Base-by-base conservation (phyloP, 2,797 vertebrate genomes). In the Vultur gryphus region DNA sequence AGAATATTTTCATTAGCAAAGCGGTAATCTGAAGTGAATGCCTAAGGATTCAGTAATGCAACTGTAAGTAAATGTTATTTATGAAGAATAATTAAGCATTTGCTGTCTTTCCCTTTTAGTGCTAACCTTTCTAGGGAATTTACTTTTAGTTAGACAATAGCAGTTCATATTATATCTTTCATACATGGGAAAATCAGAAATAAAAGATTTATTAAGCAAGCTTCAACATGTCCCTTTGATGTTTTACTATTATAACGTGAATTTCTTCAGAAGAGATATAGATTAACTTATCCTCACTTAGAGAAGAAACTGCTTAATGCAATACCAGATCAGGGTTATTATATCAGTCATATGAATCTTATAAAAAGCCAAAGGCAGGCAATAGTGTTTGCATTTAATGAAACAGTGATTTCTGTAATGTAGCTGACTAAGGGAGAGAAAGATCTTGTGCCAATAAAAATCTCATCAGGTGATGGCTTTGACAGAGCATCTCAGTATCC, bases 381-480 rank as follows among this genome's bases (percentile, higher is more conserved):
- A 83, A 84, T 96, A 93, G 64, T 94, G 86, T 95, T 96, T 96
- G 83, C 82, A 95, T 95, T 94, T 98, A 97, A 97, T 97, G 96
- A 98, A 98, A 94, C 91, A 93, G 91, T 87, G 82, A 87, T 95
- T 96, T 96, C 89, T 90, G 72, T 95, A 94, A 96, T 78, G 71
- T 92, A 89, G 97, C 91, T 97, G 92, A 97, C 93, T 97, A 97
- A 97, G 95, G 79, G 84, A 84, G 97, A 97, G 90, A 96, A 96
- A 88, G 84, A 96, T 94, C 94, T 97, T 95, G 95, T 93, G 97
- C 97, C 97, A 97, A 93, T 98, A 98, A 97, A 97, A 97, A 93
- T 96, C 96, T 96, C 97, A 97, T 98, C 97, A 98, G 97, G 97
- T 98, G 97, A 97, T 97, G 96, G 82, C 94, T 96, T 96, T 98